These are phyloP conservation scores for Meteorus sp. DNA, from an alignment of 1,140 invertebrate species.

Conservation along the genomic window DNA sequence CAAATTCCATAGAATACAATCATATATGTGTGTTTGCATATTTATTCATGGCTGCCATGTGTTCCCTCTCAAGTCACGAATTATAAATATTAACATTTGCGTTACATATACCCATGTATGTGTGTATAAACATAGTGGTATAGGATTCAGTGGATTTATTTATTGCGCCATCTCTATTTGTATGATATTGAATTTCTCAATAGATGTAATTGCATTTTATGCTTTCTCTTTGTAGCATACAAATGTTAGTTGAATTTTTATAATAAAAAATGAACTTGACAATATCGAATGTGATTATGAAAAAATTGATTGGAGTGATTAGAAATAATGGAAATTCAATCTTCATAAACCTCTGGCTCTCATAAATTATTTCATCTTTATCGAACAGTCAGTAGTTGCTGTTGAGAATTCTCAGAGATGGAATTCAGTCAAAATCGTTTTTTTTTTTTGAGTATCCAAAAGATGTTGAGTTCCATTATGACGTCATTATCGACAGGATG, in stretches of 20 bases:
- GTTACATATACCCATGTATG: background rate
- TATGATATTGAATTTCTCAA: conserved; percentile 11
- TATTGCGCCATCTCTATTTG: background rate
- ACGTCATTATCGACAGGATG: no score
- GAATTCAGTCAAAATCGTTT: no score
- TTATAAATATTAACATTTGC: conserved; percentile 7
- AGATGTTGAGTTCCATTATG: no score
- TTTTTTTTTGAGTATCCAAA: no score
- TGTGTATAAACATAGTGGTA: background rate
- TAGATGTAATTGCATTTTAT: background rate
- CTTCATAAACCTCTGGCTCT: no score
- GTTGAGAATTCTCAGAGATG: no score
- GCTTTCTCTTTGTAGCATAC: no score
- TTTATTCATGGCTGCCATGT: background rate
- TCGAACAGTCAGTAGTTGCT: no score
- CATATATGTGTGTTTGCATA: background rate
- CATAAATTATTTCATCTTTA: no score
- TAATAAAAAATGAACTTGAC: background rate
- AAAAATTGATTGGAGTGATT: no score
- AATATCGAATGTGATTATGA: no score
- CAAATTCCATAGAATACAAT: background rate
- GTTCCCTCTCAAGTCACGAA: conserved; percentile 8
- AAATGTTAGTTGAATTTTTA: background rate
- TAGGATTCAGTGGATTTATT: background rate
- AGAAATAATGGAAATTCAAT: no score